A percentile compares a stretch with the other conserved stretches of the same genome.
Evolutionary conservation across 2,888 invertebrate species (phyloP).

Genomic region (Ophioninae sp.): DNA sequence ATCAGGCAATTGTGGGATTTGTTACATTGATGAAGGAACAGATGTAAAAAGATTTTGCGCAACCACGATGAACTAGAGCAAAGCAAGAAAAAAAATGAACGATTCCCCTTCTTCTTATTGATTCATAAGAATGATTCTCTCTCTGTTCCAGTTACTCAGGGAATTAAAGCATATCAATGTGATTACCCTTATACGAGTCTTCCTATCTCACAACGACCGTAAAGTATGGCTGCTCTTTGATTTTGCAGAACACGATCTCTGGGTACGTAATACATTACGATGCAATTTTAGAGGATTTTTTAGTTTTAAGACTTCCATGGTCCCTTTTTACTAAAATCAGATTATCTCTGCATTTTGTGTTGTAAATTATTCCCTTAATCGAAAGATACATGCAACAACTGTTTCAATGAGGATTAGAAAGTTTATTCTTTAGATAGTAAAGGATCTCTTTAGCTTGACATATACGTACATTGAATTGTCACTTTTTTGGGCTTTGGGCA

Average conservation of each 20-base stretch:
- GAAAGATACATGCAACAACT: not conserved
- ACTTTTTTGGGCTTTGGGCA: not conserved
- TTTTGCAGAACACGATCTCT: conserved; percentile 99
- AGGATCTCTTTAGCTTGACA: too few relatives aligned
- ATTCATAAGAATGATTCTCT: not conserved
- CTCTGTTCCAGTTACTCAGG: conserved; percentile 88
- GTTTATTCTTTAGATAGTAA: not conserved
- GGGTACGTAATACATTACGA: conserved; percentile 83
- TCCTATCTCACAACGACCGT: conserved; percentile 96
- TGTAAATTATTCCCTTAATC: too few relatives aligned
- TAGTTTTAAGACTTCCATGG: not conserved
- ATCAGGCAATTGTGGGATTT: too few relatives aligned
- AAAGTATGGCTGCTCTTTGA: conserved; percentile 99
- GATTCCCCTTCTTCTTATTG: not conserved
- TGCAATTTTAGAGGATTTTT: not conserved
- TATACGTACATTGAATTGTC: too few relatives aligned
- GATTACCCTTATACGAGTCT: conserved; percentile 97
- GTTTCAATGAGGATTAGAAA: not conserved
- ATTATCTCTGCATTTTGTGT: too few relatives aligned
- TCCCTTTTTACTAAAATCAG: too few relatives aligned
- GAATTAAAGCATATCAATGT: conserved; percentile 99
- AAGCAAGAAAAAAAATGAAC: not conserved
- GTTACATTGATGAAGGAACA: not conserved
- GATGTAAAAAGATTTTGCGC: too few relatives aligned
- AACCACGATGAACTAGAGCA: too few relatives aligned